Percentiles rank a stretch among this genome's conserved stretches.
phyloP scores from a whole-genome alignment of 2,797 vertebrate genomes.

The Spea hammondii region DNA sequence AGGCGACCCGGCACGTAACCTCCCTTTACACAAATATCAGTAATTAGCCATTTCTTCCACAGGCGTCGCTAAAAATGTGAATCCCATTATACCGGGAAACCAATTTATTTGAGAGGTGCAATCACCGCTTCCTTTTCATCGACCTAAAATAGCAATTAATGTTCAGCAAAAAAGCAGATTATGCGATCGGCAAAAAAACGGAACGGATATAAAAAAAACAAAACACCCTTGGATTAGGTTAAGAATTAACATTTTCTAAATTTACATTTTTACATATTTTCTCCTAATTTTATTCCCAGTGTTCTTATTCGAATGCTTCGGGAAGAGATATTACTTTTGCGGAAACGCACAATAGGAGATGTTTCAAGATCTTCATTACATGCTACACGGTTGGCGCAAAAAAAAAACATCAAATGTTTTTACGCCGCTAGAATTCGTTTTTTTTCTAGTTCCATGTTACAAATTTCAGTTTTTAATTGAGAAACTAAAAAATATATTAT shows the following conservation, averaged over 20 bases:
- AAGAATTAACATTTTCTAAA: background rate
- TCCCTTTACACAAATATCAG: constrained; percentile 12
- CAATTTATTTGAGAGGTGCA: constrained; percentile 28
- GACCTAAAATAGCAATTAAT: constrained; percentile 7
- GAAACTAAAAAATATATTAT: too few species aligned
- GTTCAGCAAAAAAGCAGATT: background rate
- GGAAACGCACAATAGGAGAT: too few species aligned
- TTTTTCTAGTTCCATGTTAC: too few species aligned
- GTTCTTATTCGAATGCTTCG: too few species aligned
- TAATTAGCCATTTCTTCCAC: constrained; percentile 17
- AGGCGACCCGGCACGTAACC: constrained; percentile 1
- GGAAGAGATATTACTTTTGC: too few species aligned
- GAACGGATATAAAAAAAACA: background rate
- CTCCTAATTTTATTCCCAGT: too few species aligned
- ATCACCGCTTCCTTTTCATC: constrained; percentile 1
- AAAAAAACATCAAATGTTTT: too few species aligned
- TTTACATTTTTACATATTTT: too few species aligned
- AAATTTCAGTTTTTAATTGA: too few species aligned
- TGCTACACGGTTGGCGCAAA: too few species aligned
- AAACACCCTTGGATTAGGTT: background rate
- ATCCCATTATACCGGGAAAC: constrained; percentile 13
- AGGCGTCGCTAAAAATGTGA: constrained; percentile 7
- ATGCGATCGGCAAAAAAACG: background rate
- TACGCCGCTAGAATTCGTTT: too few species aligned
- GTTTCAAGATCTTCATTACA: too few species aligned